Evolutionary conservation across 2,113 vertebrate genomes (phyloP).

Genomic region (Egretta garzetta): DNA sequence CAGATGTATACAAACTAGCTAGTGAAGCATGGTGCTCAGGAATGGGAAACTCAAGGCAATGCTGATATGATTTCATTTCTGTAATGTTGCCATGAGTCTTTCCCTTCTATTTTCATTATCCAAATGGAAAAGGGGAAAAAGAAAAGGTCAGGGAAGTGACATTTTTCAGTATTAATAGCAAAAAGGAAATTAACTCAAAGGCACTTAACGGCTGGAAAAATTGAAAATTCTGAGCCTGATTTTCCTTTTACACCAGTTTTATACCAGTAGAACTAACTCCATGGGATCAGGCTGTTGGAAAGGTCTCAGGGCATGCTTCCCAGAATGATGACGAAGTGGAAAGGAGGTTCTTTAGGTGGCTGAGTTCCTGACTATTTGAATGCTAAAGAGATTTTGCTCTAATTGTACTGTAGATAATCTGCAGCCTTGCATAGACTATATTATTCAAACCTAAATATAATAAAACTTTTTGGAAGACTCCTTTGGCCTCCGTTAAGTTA

Average conservation of each 20-base stretch:
- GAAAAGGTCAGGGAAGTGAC: neutral
- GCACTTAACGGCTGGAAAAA: neutral
- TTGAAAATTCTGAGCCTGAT: constrained; percentile 7
- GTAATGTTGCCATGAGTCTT: neutral
- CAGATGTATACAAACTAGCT: neutral
- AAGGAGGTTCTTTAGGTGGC: constrained; percentile 21
- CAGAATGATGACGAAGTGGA: constrained; percentile 25
- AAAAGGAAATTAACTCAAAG: neutral
- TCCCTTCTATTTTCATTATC: neutral
- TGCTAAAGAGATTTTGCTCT: neutral
- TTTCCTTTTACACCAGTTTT: neutral
- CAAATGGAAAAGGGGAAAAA: neutral
- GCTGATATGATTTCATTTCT: neutral
- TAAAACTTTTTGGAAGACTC: neutral
- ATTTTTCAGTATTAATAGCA: neutral
- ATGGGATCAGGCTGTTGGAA: neutral
- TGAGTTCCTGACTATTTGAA: neutral
- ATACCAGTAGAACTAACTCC: neutral
- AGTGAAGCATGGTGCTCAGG: neutral
- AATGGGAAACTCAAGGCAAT: neutral
- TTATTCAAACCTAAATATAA: neutral
- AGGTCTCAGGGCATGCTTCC: constrained; percentile 1
- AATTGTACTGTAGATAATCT: neutral
- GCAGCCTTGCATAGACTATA: neutral
- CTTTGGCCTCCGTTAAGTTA: neutral